Base-by-base conservation (phyloP, 2,888 invertebrate genomes). In the Eudasyphora cyanicolor region DNA sequence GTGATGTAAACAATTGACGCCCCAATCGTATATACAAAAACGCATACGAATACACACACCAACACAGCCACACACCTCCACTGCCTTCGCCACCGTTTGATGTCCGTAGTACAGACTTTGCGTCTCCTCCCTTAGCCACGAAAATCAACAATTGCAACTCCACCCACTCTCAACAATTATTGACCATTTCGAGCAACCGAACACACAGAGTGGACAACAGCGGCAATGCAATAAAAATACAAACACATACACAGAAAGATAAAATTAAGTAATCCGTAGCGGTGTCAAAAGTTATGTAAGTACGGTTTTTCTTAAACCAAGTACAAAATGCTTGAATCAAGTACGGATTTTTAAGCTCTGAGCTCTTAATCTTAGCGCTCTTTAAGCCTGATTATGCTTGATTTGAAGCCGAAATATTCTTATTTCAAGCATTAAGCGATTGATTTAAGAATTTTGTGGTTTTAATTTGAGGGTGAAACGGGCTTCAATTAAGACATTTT, bases 1-100 rank as follows among this genome's bases (percentile, higher is more conserved):
- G 67, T 73, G 78, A 78, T 75, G 79, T 76, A 76, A 84, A 76
- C 84, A 84, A 84, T 82, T 79, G 76, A 84, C 81, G 79, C 84
- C 78, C 82, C 79, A 79, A 62, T 71, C 45, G 49, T 27, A 24
- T 69, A 69, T 35, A 54, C 21, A 21, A n/a, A n/a, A 45, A 83
- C 17, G 42, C 19, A 49, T 49, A 76, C 32, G 54, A 17, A 29
- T 17, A 51, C 19, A 62, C 42, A 67, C 19, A 73, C 54, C 51
- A 12, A 49, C 71, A 64, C 38, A 64, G 38, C 57, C 64, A 62
- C 24, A 71, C 54, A 77, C 54, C 21, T 42, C 57, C 24, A 73
- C 35, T 19, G 64, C n/a, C n/a, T n/a, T n/a, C 45, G 24, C 51
- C 70, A 67, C 21, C 42, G 35, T 70, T 64, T 80, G 32, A 69